Percentiles rank a stretch among this genome's conserved stretches.
These are phyloP conservation scores for Centropus unirufus DNA, from an alignment of 2,113 vertebrate genomes.

Conservation along the genomic window DNA sequence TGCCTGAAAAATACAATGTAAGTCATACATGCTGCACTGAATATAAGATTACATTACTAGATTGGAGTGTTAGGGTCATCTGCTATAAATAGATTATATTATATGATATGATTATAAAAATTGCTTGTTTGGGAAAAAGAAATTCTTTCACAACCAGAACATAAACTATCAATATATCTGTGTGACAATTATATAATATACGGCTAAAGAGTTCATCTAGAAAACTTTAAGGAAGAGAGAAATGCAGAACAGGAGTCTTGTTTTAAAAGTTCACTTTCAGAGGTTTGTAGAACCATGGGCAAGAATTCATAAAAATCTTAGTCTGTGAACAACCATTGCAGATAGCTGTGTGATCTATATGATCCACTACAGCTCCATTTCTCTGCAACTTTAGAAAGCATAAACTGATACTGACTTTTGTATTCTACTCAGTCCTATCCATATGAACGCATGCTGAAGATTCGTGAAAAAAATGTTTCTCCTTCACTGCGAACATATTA, in stretches of 20 bases:
- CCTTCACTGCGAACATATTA: conserved; percentile 79
- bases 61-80: neutral
- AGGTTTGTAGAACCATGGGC: neutral
- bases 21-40: neutral
- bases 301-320: neutral
- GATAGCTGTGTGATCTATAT: neutral
- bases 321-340: neutral
- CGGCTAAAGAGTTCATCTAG: neutral
- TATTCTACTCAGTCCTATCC: conserved; percentile 60
- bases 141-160: neutral
- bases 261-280: neutral
- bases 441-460: conserved; percentile 77
- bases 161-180: neutral
- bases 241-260: neutral
- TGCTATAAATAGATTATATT: neutral
- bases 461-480: conserved; percentile 78
- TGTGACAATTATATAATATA: neutral
- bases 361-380: neutral
- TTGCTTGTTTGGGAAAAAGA: neutral
- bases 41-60: neutral
- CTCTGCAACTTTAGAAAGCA: neutral
- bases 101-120: neutral
- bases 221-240: neutral
- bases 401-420: neutral
- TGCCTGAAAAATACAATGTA: conserved; percentile 86